A percentile compares a stretch with the other conserved stretches of the same genome.
Conservation (phyloP, 1,140 invertebrate species). For the Drosophila melanogaster region DNA sequence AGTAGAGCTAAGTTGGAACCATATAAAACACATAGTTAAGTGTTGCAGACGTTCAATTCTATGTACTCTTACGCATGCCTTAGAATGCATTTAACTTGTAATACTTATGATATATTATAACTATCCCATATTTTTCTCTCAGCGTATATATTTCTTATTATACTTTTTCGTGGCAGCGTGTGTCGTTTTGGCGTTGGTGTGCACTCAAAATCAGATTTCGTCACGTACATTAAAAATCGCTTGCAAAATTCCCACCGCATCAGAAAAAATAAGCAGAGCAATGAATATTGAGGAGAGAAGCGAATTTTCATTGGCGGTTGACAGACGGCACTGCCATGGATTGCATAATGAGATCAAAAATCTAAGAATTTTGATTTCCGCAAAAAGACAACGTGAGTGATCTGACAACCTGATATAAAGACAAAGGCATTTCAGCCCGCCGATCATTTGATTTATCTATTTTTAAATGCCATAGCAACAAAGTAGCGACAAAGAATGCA, state of each 20-base stretch:
- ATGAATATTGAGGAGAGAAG: slow-evolving; percentile 22
- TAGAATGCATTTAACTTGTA: too few relatives aligned
- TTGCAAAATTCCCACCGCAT: slow-evolving; percentile 45
- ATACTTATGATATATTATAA: too few relatives aligned
- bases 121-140: neutral
- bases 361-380: slow-evolving; percentile 44
- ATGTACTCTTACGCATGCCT: too few relatives aligned
- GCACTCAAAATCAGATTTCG: slow-evolving; percentile 77
- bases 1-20: neutral
- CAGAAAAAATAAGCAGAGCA: slow-evolving; percentile 4
- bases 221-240: slow-evolving; percentile 79
- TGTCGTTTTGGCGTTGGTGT: slow-evolving; percentile 29
- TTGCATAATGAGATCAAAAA: slow-evolving; percentile 59
- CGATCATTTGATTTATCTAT: slow-evolving; percentile 50
- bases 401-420: neutral
- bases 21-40: too few relatives aligned
- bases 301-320: slow-evolving; percentile 58
- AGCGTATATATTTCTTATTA: slow-evolving; percentile 5
- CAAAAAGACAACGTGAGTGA: slow-evolving; percentile 8
- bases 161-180: slow-evolving; percentile 12
- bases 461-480: slow-evolving; percentile 35
- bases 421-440: slow-evolving; percentile 23
- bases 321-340: slow-evolving; percentile 59
- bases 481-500: slow-evolving; percentile 21
- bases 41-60: too few relatives aligned